These are phyloP conservation scores for Cynopterus brachyotis DNA, from an alignment of 2,113 vertebrate species.

Conservation along the genomic window DNA sequence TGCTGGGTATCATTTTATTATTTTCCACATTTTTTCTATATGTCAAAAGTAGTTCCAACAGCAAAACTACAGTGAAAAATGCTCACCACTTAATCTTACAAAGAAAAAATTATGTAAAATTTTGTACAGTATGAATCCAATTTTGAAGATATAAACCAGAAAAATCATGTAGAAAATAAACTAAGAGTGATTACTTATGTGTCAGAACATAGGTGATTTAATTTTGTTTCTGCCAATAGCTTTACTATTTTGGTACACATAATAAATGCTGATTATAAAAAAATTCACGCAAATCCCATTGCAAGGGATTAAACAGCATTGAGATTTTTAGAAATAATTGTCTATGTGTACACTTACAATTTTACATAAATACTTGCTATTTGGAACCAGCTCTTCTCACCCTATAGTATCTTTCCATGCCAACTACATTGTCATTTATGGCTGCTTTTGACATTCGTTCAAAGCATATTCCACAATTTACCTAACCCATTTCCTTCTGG, in stretches of 20 bases:
- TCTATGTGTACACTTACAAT: background rate
- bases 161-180: constrained; percentile 12
- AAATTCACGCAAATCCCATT: background rate
- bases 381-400: constrained; percentile 31
- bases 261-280: background rate
- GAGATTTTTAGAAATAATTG: background rate
- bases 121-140: background rate
- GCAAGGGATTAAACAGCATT: background rate
- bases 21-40: background rate
- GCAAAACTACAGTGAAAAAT: background rate
- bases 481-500: background rate
- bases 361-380: constrained; percentile 1
- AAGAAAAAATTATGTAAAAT: background rate
- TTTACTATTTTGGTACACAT: constrained; percentile 29
- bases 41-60: background rate
- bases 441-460: background rate
- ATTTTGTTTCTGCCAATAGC: background rate
- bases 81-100: background rate
- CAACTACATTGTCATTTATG: background rate
- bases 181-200: background rate
- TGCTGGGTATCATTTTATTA: background rate
- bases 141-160: background rate
- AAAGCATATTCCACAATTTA: constrained; percentile 13
- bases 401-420: background rate
- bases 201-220: background rate